A percentile compares a stretch with the other conserved stretches of the same genome.
phyloP scores from a whole-genome alignment of 2,113 vertebrate species.

The Bos javanicus region DNA sequence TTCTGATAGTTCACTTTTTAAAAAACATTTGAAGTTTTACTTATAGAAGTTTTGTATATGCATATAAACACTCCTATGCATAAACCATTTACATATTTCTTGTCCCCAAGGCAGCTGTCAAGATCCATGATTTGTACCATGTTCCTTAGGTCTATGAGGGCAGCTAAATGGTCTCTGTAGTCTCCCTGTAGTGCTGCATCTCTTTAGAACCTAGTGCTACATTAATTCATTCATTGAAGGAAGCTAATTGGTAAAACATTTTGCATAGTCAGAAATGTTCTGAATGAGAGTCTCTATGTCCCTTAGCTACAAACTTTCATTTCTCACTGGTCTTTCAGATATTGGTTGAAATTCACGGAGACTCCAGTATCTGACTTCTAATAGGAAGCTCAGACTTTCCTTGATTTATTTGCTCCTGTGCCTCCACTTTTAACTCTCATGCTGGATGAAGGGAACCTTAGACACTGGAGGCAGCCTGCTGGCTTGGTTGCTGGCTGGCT shows the following conservation, averaged over 20 bases:
- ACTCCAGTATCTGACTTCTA: neutral
- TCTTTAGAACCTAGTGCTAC: neutral
- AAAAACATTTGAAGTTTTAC: neutral
- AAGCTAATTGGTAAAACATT: neutral
- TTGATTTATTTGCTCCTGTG: neutral
- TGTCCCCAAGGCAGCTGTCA: neutral
- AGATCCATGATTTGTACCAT: neutral
- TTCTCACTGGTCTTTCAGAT: neutral
- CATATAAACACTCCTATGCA: neutral
- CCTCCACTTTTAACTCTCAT: neutral
- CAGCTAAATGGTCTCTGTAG: neutral
- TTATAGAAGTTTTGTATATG: neutral
- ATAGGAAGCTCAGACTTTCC: neutral
- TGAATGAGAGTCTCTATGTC: neutral
- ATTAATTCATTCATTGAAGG: neutral
- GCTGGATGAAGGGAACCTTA: fast-evolving
- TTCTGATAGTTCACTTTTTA: neutral
- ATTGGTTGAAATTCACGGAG: neutral
- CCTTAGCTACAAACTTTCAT: neutral
- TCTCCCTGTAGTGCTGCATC: neutral
- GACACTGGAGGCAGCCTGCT: neutral
- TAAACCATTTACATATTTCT: neutral
- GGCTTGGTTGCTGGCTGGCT: fast-evolving
- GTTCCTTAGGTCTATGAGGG: too few species aligned
- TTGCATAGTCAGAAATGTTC: neutral